Base-by-base conservation (phyloP, 1,140 invertebrate genomes). In the Drosophila nebulosa region DNA sequence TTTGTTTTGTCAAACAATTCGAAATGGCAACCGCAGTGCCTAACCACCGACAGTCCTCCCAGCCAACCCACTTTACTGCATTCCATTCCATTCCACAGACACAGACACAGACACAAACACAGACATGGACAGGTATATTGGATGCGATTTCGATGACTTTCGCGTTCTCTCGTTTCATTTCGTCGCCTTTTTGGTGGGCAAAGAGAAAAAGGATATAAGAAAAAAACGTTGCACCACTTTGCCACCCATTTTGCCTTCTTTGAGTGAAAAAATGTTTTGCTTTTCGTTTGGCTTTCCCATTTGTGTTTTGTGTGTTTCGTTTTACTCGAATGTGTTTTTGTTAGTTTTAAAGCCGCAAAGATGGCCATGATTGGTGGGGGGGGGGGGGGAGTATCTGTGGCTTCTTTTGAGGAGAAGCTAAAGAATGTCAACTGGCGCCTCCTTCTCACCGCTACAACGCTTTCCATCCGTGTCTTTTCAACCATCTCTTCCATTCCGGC, bases 1-100 rank as follows among this genome's bases (percentile, higher is more conserved):
- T 79, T 79, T 79, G 76, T 79, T 79, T 74, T 79, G 64, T 56
- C 42, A 71, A 51, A 68, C 58, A 61, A 51, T 60, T 60, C 12
- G 52, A n/a, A 30, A 26, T 16, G 46, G 50, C n/a, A 65, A 74
- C 71, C 70, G 32, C 71, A 74, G 36, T 7, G 10, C 39, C 39
- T 21, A 46, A 18, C 39, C 39, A 46, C 16, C 39, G 9, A 6
- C 27, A 30, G 16, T 16, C 9, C 12, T 12, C 3, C 10, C 9
- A 9, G 9, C 12, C 4, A 1, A 12, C 21, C 10, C 16, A 39
- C 14, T 1, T 14, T 36, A 6, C n/a, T 16, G 3, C 1, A 7
- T 30, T 30, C 7, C 27, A 30, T 30, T 30, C 27, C 27, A 30
- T 30, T 30, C 7, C 27, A 30, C 6, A 7, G 0, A 27, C 27